Conservation (phyloP, 2,113 vertebrate genomes). For the Lamprotornis superbus region DNA sequence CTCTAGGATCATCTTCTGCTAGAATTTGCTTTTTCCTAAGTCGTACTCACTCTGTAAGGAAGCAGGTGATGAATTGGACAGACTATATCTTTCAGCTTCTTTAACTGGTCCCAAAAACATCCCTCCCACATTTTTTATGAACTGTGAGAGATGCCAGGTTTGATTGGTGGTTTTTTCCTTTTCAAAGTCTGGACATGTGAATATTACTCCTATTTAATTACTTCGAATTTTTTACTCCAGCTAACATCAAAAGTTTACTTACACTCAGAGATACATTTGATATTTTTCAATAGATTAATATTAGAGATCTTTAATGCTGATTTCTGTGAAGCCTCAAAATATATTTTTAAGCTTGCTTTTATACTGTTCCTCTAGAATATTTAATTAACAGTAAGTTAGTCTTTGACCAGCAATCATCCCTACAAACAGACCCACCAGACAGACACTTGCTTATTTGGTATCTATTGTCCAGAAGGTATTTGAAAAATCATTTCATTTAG, state of each 20-base stretch:
- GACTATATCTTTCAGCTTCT: background rate
- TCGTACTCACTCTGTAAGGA: background rate
- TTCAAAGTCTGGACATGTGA: background rate
- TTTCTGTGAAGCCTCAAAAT: background rate
- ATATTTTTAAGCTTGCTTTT: background rate
- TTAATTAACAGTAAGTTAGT: background rate
- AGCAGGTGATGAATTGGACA: background rate
- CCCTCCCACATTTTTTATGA: background rate
- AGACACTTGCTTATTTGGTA: background rate
- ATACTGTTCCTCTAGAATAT: background rate
- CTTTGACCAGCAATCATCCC: background rate
- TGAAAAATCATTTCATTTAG: background rate
- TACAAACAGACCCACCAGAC: background rate
- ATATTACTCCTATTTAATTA: background rate
- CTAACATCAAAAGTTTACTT: background rate
- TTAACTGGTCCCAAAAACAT: background rate
- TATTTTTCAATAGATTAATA: background rate
- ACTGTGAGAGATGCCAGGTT: background rate
- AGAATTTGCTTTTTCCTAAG: background rate
- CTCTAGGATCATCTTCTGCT: background rate
- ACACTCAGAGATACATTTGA: background rate
- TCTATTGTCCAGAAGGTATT: background rate
- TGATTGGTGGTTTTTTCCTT: background rate
- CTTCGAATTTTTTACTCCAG: background rate
- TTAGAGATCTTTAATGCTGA: background rate